Percentiles rank a stretch among this genome's conserved stretches.
Evolutionary conservation across 2,797 vertebrate genomes (phyloP).

Genomic region (Tarsius wallacei): DNA sequence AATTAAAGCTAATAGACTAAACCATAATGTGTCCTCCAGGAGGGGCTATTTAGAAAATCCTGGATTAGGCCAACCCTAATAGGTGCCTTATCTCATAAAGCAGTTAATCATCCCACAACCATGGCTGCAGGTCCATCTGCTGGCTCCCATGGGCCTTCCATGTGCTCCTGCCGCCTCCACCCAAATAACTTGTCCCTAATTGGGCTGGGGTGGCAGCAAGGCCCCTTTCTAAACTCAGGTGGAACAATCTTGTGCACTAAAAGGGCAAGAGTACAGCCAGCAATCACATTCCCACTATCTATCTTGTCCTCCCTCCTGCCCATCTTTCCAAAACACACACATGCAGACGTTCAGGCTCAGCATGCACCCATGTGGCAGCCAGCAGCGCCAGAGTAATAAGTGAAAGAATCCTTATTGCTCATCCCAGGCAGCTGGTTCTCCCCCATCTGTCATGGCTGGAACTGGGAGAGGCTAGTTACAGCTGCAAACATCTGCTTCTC

Average conservation of each 20-base stretch:
- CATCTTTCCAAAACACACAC: background rate
- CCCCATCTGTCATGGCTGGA: constrained; percentile 66
- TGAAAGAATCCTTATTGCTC: constrained; percentile 51
- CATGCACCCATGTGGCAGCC: background rate
- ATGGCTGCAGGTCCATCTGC: constrained; percentile 63
- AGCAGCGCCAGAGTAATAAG: constrained; percentile 26
- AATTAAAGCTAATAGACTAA: constrained; percentile 83
- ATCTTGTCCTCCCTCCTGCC: background rate
- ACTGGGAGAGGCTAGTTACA: background rate
- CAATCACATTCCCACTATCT: background rate
- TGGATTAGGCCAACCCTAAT: constrained; percentile 71
- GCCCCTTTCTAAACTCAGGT: background rate
- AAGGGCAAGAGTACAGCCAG: background rate
- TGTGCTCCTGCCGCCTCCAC: background rate
- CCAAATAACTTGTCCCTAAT: constrained; percentile 24
- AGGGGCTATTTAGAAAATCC: constrained; percentile 77
- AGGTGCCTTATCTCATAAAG: constrained; percentile 78
- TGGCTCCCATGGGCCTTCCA: constrained; percentile 25
- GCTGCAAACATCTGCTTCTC: constrained; percentile 73
- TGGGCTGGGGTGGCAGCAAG: background rate
- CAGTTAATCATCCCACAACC: constrained; percentile 68
- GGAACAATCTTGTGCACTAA: background rate
- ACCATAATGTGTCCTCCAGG: constrained; percentile 74
- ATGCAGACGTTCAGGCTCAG: background rate
- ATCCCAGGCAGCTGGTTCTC: constrained; percentile 24